Evolutionary conservation across 2,888 invertebrate species (phyloP), one percentile per base, ranked within the genome.

Genomic region (Meliscaeva auricollis): DNA sequence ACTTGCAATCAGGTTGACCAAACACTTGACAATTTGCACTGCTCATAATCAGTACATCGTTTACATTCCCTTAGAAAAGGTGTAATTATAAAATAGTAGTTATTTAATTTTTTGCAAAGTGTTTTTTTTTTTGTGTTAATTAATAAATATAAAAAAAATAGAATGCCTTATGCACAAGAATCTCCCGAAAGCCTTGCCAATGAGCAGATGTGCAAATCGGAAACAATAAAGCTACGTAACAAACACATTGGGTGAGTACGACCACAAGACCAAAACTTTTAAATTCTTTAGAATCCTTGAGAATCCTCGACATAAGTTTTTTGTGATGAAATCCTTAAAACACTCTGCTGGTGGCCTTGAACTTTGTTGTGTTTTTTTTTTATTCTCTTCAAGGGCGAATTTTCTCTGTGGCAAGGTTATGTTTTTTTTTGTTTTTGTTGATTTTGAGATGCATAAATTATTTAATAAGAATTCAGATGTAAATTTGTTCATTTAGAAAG

Each of bases 201-300:
- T 90, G 96, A 97, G 92, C 95, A 95, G 77, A 94, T 97, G 94
- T 93, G 95, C 30, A 97, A 97, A 92, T 93, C 94, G 82, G 96
- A 97, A 90, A 97, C 97, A 0, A 95, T 97, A 79, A 95, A 95
- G 87, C 93, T 97, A 66, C 94, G 97, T 41, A 95, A 97, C 90
- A 95, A 96, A 90, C 95, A 96, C 89, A 95, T 97, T 89, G 97
- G 97, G 97, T 97, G 92, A 95, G 95, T 91, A 56, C 46, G 2
- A 17, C n/a, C n/a, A n/a, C 3, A 0, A 8, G 8, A 8, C 60
- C 52, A n/a, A 11, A 38, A 9, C 41, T 26, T 35, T 8, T 8
- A 13, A 62, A 69, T 64, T 69, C 73, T 74, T 78, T 68, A 50
- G 20, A 52, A 54, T 83, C 69, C 69, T 70, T 78, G 9, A 26